Percentiles rank a stretch among this genome's conserved stretches.
Conservation (phyloP, 2,113 vertebrate genomes). For the Balaenoptera acutorostrata region DNA sequence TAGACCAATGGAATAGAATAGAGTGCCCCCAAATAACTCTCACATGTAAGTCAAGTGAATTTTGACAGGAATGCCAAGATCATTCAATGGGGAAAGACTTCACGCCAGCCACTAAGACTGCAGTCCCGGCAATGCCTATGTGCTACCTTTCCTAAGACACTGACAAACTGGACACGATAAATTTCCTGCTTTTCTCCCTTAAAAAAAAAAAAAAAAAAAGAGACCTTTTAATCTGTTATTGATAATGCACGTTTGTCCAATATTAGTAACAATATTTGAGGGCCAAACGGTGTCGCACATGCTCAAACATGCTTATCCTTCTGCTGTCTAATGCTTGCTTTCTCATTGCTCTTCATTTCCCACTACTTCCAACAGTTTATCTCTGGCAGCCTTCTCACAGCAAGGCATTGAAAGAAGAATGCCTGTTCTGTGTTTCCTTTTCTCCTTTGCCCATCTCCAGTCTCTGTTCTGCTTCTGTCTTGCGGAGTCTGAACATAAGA, state of each 20-base stretch:
- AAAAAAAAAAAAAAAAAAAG: too few relatives aligned
- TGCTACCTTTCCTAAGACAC: not conserved
- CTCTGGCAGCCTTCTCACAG: not conserved
- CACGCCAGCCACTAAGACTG: not conserved
- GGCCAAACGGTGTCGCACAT: not conserved
- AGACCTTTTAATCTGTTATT: not conserved
- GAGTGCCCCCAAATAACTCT: not conserved
- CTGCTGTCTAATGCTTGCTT: not conserved
- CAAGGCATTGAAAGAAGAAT: not conserved
- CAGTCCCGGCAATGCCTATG: not conserved
- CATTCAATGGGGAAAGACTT: not conserved
- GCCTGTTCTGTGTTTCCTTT: not conserved
- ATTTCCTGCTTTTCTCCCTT: not conserved
- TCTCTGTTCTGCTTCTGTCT: slow-evolving; percentile 10
- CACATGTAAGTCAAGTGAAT: not conserved
- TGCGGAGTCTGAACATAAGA: not conserved
- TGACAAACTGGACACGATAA: not conserved
- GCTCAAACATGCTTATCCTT: fast-evolving
- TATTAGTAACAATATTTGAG: not conserved
- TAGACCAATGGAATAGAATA: not conserved
- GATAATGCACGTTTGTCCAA: not conserved
- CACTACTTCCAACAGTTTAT: not conserved
- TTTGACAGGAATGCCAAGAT: not conserved
- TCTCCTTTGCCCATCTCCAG: not conserved
- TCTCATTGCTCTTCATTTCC: not conserved